Evolutionary conservation across 2,888 invertebrate genomes (phyloP).

Genomic region (Deilephila elpenor): DNA sequence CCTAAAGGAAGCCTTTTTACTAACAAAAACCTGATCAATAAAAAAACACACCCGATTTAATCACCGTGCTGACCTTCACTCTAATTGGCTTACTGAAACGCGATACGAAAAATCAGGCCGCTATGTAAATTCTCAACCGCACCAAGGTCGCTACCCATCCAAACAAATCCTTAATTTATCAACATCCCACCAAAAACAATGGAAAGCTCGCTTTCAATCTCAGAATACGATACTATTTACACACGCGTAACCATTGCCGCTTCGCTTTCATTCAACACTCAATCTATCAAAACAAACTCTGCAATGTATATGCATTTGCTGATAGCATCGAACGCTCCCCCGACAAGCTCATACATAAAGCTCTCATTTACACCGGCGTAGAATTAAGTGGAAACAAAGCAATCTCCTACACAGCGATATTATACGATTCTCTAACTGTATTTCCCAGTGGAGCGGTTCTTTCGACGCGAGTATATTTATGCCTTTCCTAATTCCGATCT

Average conservation of each 20-base stretch:
- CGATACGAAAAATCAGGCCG: not conserved
- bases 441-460: conserved; percentile 18
- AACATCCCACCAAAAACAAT: not conserved
- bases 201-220: not conserved
- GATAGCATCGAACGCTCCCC: conserved; percentile 16
- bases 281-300: conserved; percentile 10
- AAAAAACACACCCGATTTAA: not conserved
- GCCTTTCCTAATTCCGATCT: conserved; percentile 5
- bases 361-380: conserved; percentile 38
- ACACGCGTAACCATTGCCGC: conserved; percentile 1
- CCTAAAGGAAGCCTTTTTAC: too few species aligned
- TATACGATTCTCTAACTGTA: not conserved
- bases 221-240: not conserved
- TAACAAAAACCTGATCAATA: not conserved
- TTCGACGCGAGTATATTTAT: conserved; percentile 10
- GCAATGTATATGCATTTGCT: conserved; percentile 19
- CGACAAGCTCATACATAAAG: conserved; percentile 38
- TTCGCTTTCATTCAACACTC: conserved; percentile 1
- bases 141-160: not conserved
- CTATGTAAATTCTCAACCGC: not conserved
- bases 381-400: conserved; percentile 38
- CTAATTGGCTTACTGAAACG: not conserved
- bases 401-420: conserved; percentile 24
- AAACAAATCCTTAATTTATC: not conserved
- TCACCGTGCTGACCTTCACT: not conserved